A percentile compares a stretch with the other conserved stretches of the same genome.
Conservation (phyloP, 2,888 invertebrate genomes). For the Diloba caeruleocephala region DNA sequence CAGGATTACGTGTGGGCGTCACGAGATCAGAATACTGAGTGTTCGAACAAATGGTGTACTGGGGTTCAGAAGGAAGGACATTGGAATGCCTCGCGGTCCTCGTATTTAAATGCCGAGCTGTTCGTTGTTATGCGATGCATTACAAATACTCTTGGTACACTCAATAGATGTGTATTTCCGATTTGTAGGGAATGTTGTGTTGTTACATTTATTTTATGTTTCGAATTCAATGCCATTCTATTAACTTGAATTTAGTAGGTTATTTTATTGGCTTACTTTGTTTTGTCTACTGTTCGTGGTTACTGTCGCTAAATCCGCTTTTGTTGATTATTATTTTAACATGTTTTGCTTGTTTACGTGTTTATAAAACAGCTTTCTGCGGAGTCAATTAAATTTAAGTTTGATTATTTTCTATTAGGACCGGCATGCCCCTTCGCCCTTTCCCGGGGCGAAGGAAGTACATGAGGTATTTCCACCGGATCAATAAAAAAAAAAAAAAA, state of each 20-base stretch:
- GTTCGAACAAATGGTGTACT: constrained; percentile 30
- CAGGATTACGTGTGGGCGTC: constrained; percentile 59
- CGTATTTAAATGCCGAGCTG: constrained; percentile 67
- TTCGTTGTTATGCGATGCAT: constrained; percentile 62
- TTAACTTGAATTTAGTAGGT: constrained; percentile 4
- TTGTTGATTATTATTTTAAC: background rate
- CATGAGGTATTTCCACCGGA: too few species aligned
- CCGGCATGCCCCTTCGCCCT: too few species aligned
- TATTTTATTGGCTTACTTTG: constrained; percentile 21
- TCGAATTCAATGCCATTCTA: constrained; percentile 41
- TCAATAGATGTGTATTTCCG: constrained; percentile 62
- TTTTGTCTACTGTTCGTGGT: constrained; percentile 7
- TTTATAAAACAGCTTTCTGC: background rate
- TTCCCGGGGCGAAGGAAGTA: too few species aligned
- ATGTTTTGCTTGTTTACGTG: background rate
- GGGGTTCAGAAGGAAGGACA: constrained; percentile 62
- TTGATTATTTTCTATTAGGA: constrained; percentile 2
- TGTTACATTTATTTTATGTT: constrained; percentile 24
- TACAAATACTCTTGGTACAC: constrained; percentile 57
- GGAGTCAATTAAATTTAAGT: background rate
- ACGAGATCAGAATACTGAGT: constrained; percentile 57
- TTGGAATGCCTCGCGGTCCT: constrained; percentile 66
- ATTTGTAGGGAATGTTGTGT: constrained; percentile 49
- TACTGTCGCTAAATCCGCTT: background rate
- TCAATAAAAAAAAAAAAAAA: too few species aligned